Base-by-base conservation (phyloP, 1,140 invertebrate genomes). In the Harlomillsia oculata region DNA sequence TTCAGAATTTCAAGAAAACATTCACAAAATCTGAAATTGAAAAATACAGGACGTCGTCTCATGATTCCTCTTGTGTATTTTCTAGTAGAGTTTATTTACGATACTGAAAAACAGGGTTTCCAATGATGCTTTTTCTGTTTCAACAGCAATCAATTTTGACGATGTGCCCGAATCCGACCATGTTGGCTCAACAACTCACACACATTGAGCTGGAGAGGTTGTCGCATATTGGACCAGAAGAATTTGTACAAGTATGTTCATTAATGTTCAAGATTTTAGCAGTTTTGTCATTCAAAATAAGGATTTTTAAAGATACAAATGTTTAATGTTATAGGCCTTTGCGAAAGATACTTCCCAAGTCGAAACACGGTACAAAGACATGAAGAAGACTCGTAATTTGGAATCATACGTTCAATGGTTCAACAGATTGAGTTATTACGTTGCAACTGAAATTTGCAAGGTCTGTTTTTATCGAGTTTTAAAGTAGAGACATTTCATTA, bases 341-440 rank as follows among this genome's bases (percentile, higher is more conserved):
- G 85, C 88, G 29, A 91, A 92, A 71, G 82, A 87, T 66, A 81
- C 82, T 72, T 77, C 69, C 74, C n/a, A 78, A 66, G 68, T 79
- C 40, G 80, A 82, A 70, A 80, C 77, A n/a, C 67, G 68, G 3
- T 82, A 85, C 67, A 85, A 85, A 67, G 87, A 93, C 67, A 82
- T 91, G 75, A 95, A 95, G 71, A 91, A 89, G 70, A 94, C 90
- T 0, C 79, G 82, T 41, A 96, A 96, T 74, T 77, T 97, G 51
- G 89, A 96, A 70, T 89, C 89, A 11, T 97, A 97, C 70, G 89
- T 96, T n/a, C 87, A 95, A 66, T 97, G 93, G 93, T 97, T 97
- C 72, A 97, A 97, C 72, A 79, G 89, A 67, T 78, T 97, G n/a
- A 96, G 90, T 70, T 94, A 94, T 68, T 82, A 96, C 61, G 90